Base-by-base conservation (phyloP, 2,888 invertebrate genomes). In the Volucella bombylans region DNA sequence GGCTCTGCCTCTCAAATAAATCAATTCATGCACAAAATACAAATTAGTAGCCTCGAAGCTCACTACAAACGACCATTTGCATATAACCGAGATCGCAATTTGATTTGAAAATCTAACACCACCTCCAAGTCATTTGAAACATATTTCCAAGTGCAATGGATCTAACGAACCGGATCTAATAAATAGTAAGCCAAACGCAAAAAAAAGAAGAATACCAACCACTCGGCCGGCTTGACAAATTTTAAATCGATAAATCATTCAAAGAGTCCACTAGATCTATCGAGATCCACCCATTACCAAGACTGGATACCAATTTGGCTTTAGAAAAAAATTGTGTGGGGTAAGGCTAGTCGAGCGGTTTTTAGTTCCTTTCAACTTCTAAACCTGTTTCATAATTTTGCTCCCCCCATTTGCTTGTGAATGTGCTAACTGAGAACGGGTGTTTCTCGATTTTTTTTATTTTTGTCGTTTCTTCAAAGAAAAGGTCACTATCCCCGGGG, bases 401-500 rank as follows among this genome's bases (percentile, higher is more conserved):
- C 12, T 61, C 55, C 52, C 49, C 64, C 52, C 61, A 71, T 49
- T 47, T 80, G 6, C 67, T 52, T 64, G 69, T 62, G 77, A 77
- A 69, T 78, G 71, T 71, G 78, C 64, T 49, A 79, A 71, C 78
- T 74, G 59, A 55, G 31, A 31, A 31, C 31, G 31, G 31, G 31
- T 31, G 31, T 6, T 31, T 31, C 6, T 31, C 31, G 18, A 23
- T 64, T 39, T 43, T 1, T 50, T 47, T 54, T 23, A 41, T 47
- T 57, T 39, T 67, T 41, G 45, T 15, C 65, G 8, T 45, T 79
- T 57, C 55, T 57, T 18, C 31, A 6, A 31, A 23, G 50, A 39
- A 81, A 81, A 85, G 85, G 85, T 85, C 85, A 85, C 76, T 85
- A 85, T 85, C 76, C 85, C 76, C 85, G 64, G 18, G 71, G 62